Conservation (phyloP, 2,113 vertebrate species). For the Smithornis capensis region DNA sequence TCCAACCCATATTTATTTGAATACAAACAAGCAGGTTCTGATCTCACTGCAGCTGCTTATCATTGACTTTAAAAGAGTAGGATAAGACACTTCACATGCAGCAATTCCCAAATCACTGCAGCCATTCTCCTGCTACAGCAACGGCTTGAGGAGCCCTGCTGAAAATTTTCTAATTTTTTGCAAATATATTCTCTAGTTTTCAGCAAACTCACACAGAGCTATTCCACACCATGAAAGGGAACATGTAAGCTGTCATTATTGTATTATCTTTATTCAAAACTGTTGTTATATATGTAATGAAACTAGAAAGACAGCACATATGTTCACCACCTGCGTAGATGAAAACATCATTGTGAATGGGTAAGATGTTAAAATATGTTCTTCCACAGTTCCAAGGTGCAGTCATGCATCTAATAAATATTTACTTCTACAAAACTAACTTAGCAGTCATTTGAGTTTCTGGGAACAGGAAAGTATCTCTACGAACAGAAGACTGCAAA, state of each 20-base stretch:
- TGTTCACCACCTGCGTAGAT: conserved; percentile 57
- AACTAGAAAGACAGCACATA: conserved; percentile 45
- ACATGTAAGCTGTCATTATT: conserved; percentile 1
- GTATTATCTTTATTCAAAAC: conserved; percentile 31
- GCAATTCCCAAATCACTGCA: background rate
- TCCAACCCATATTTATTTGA: background rate
- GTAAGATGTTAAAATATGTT: conserved; percentile 24
- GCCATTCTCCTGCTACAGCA: background rate
- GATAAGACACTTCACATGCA: background rate
- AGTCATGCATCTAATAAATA: conserved; percentile 42
- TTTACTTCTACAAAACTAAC: conserved; percentile 26
- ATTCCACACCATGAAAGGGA: background rate
- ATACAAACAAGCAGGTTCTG: background rate
- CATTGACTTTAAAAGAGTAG: background rate
- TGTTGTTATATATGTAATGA: conserved; percentile 9
- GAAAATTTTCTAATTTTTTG: background rate
- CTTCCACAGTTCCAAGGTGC: background rate
- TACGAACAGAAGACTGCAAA: background rate
- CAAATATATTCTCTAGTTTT: background rate
- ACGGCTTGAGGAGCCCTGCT: background rate
- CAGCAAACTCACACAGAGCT: accelerated
- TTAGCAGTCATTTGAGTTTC: background rate
- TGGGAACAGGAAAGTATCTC: background rate
- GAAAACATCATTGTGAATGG: conserved; percentile 12
- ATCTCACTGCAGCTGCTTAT: background rate